phyloP scores from a whole-genome alignment of 2,113 vertebrate genomes.

The Campylomormyrus numenius region DNA sequence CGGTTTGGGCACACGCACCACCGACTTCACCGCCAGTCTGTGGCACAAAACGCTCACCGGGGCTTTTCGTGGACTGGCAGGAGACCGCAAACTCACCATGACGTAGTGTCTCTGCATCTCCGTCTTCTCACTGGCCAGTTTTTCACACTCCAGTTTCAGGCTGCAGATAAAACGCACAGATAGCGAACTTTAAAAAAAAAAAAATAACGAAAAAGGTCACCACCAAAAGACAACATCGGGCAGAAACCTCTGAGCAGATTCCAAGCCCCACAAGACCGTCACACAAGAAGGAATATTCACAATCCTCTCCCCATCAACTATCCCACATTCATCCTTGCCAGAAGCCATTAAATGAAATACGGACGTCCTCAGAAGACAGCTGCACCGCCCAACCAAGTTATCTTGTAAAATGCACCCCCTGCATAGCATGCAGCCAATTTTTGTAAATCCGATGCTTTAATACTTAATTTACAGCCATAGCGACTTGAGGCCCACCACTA shows the following conservation, averaged over 20 bases:
- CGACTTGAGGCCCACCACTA: background rate
- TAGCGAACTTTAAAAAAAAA: background rate
- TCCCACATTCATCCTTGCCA: background rate
- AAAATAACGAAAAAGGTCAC: background rate
- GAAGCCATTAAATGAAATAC: background rate
- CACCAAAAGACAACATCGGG: background rate
- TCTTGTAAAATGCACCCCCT: background rate
- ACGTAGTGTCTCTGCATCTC: conserved; percentile 98
- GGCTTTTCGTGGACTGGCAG: background rate
- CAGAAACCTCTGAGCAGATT: background rate
- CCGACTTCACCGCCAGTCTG: background rate
- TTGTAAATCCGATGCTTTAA: background rate
- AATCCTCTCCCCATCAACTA: background rate
- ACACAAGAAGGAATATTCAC: background rate
- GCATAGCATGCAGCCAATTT: background rate
- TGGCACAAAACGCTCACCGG: too few species aligned
- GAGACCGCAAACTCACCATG: conserved; percentile 70
- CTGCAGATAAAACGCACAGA: conserved; percentile 51
- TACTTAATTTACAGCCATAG: background rate
- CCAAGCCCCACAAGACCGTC: background rate
- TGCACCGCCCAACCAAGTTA: background rate
- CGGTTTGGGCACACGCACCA: conserved; percentile 12
- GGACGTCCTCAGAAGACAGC: background rate
- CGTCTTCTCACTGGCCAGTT: conserved; percentile 93
- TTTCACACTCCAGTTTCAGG: conserved; percentile 94